Base-by-base conservation (phyloP, 2,113 vertebrate genomes). In the Carassius carassius region DNA sequence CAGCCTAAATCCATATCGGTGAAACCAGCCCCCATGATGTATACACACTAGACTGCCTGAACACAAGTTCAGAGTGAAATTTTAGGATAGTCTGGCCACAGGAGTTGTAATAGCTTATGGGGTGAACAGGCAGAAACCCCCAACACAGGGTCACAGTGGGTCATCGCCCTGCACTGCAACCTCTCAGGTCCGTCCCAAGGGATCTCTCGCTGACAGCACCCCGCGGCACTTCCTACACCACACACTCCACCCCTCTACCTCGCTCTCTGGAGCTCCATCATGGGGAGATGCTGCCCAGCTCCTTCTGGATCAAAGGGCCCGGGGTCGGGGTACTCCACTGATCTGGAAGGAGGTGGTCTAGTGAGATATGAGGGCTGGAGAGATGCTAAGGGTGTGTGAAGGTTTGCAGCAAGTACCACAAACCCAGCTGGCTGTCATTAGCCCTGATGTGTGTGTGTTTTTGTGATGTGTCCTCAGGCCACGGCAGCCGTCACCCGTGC, bases 391-490 rank as follows among this genome's bases (percentile, higher is more conserved):
- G 94, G 94, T 96, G 95, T 91, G 93, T 90, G 90, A 94, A 94
- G 80, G 93, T 92, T 93, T 94, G 86, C 92, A 92, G 93, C 94
- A 92, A 93, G 93, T 83, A 79, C 63, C 8, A 1, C 25, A 75
- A 91, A 92, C 89, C 88, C 94, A 94, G 95, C 92, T 96, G 96
- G 94, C 89, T 95, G 92, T 95, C 94, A 96, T 97, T 96, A 95
- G 92, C 93, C 83, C 95, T 94, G 94, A 1, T 44, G 41, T 44
- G 41, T 44, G 9, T 89, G 56, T 77, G 78, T 86, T 81, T 44
- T 19, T 73, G 19, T 7, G 11, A 81, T 86, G 49, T 84, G 32
- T 82, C 92, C 86, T 85, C 94, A 99, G 98, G 97, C 95, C 91
- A 96, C 95, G 91, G 93, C 94, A 92, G 97, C 96, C 58, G 97